Evolutionary conservation across 2,888 invertebrate species (phyloP), one percentile per base, ranked within the genome.

Genomic region (Quadroppia sp.): DNA sequence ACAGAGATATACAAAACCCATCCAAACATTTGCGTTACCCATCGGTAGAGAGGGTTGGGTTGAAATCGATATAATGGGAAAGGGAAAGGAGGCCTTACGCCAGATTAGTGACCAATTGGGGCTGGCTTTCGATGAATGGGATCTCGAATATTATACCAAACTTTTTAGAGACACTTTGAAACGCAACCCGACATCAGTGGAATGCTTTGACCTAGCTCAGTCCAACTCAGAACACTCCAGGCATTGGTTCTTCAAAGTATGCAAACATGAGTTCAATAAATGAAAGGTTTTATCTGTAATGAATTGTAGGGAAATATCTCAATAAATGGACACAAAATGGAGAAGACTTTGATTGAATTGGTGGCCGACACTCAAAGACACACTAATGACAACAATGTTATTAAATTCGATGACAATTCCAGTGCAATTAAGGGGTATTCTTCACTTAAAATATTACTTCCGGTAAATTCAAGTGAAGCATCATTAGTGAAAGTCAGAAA

Each of bases 171-270:
- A 90, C 76, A 88, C 90, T 78, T 83, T 95, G 28, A 89, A 90
- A 79, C 86, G 96, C 73, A 92, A 98, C 84, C 98, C 98, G 25
- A 97, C 97, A 0, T 95, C 92, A 81, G 96, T 98, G 0, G 98
- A 99, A 82, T 89, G 96, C 80, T 97, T 98, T 84, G 98, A 98
- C 85, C 87, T 98, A 78, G 98, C 98, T 2, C 98, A 99, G 83
- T 94, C 94, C 40, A 97, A 97, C 82, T 85, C 96, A 82, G 98
- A 99, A 82, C 98, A 99, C 83, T 95, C 95, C 76, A 87, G 98
- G 6, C 98, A 99, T 85, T 98, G 98, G 98, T 98, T 98, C 85
- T 98, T 98, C 83, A 92, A 92, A 80, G 86, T 75, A 71, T 36
- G 30, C 1, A 64, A 32, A 64, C 17, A 23, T 64, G 7, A 45